phyloP scores from a whole-genome alignment of 1,140 invertebrate genomes.

The Phortica variegata region DNA sequence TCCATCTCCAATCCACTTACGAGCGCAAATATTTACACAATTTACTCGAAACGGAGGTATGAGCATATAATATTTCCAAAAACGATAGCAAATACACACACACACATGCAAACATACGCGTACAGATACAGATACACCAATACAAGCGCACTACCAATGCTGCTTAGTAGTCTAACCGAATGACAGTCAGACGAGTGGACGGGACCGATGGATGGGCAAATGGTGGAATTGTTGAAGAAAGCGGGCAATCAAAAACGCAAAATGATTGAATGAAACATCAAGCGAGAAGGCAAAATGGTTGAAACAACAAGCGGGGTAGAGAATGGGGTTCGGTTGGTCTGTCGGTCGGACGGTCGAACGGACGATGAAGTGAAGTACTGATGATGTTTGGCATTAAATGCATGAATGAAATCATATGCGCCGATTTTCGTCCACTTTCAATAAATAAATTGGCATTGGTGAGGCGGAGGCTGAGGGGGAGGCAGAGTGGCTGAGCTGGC shows the following conservation, averaged over 20 bases:
- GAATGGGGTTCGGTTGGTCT: slow-evolving; percentile 19
- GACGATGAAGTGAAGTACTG: slow-evolving; percentile 26
- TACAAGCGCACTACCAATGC: neutral
- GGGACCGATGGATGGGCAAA: neutral
- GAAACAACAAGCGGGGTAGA: slow-evolving; percentile 1
- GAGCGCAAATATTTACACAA: slow-evolving; percentile 57
- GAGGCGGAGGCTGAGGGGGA: no score
- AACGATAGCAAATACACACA: slow-evolving; percentile 49
- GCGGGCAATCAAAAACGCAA: slow-evolving; percentile 38
- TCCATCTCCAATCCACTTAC: slow-evolving; percentile 58
- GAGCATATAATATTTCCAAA: slow-evolving; percentile 58
- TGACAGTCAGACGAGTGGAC: no score
- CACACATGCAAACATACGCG: slow-evolving; percentile 17
- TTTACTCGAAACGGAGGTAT: slow-evolving; percentile 57
- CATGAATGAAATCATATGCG: slow-evolving; percentile 49
- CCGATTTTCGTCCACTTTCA: slow-evolving; percentile 16
- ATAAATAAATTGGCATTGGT: no score
- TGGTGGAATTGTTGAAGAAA: slow-evolving; percentile 42
- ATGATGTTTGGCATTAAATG: neutral
- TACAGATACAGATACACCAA: slow-evolving; percentile 11
- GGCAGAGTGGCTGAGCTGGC: no score
- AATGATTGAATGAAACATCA: neutral
- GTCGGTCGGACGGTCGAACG: slow-evolving; percentile 37
- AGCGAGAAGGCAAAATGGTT: no score
- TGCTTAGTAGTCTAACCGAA: no score